phyloP scores from a whole-genome alignment of 2,797 vertebrate species.

The Sebastes hubbsi region DNA sequence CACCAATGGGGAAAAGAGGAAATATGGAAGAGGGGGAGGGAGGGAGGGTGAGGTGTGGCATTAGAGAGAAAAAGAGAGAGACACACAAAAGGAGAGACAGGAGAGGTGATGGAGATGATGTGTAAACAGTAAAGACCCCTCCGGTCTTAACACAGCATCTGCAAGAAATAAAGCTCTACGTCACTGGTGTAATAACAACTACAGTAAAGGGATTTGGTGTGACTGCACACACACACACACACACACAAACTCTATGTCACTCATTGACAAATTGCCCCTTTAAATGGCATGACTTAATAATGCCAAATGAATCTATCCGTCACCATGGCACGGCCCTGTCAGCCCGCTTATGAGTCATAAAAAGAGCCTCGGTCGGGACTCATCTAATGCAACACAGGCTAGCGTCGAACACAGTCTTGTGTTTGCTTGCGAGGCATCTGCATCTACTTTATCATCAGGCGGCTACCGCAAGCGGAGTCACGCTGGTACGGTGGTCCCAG shows the following conservation, averaged over 20 bases:
- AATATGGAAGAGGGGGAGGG: slow-evolving; percentile 40
- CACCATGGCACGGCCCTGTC: slow-evolving; percentile 64
- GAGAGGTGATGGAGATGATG: slow-evolving; percentile 49
- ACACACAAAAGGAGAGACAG: slow-evolving; percentile 48
- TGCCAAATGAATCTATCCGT: slow-evolving; percentile 77
- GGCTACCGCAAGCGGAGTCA: slow-evolving; percentile 71
- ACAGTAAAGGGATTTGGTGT: slow-evolving; percentile 60
- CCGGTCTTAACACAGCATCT: slow-evolving; percentile 48
- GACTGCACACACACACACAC: slow-evolving; percentile 24
- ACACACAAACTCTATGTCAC: slow-evolving; percentile 41
- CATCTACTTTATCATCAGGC: slow-evolving; percentile 75
- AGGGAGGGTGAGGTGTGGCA: slow-evolving; percentile 37
- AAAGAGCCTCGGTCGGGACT: slow-evolving; percentile 48
- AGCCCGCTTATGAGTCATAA: slow-evolving; percentile 62
- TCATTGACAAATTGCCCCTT: slow-evolving; percentile 71
- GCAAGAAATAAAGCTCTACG: slow-evolving; percentile 61
- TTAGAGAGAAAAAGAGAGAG: slow-evolving; percentile 43
- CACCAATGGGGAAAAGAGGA: slow-evolving; percentile 39
- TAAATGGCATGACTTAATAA: slow-evolving; percentile 76
- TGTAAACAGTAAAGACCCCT: slow-evolving; percentile 63
- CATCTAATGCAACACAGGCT: slow-evolving; percentile 74
- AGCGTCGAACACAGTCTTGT: slow-evolving; percentile 47
- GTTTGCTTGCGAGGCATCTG: slow-evolving; percentile 75
- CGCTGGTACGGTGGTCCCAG: slow-evolving; percentile 61
- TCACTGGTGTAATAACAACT: slow-evolving; percentile 59